Evolutionary conservation across 2,888 invertebrate species (phyloP).

Genomic region (Macaria liturata): DNA sequence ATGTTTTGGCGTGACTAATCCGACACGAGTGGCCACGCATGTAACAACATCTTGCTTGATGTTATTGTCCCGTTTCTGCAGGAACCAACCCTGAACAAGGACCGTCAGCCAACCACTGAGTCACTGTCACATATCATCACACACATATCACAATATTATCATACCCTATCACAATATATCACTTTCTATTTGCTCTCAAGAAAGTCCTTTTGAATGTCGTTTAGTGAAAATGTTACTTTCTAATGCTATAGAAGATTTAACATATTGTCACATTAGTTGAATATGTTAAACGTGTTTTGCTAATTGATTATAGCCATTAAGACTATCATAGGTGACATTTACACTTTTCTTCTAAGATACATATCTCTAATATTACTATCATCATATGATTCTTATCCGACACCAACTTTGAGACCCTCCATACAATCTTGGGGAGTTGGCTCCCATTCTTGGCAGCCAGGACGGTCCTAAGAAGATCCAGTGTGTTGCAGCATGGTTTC

Average conservation of each 20-base stretch:
- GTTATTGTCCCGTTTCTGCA: constrained; percentile 74
- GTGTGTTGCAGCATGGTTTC: constrained; percentile 76
- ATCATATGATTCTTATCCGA: background rate
- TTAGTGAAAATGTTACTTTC: constrained; percentile 7
- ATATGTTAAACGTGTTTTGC: too few relatives aligned
- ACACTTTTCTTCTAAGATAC: background rate
- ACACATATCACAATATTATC: constrained; percentile 11
- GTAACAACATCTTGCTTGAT: constrained; percentile 73
- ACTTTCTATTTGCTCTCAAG: too few relatives aligned
- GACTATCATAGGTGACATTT: constrained; percentile 11
- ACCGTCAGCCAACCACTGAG: constrained; percentile 72
- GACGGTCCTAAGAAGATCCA: constrained; percentile 68
- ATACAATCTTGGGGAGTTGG: constrained; percentile 29
- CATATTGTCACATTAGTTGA: too few relatives aligned
- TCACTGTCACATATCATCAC: constrained; percentile 38
- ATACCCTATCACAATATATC: too few relatives aligned
- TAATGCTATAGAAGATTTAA: too few relatives aligned
- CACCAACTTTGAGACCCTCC: background rate
- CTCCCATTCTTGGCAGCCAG: constrained; percentile 54
- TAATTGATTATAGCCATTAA: background rate
- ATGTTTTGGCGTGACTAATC: constrained; percentile 53
- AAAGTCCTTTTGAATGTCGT: too few relatives aligned
- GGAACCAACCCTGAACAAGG: constrained; percentile 79
- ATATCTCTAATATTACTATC: background rate
- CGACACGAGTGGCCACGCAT: constrained; percentile 71